Evolutionary conservation across 2,797 vertebrate genomes (phyloP), one percentile per base, ranked within the genome.

Genomic region (Falco biarmicus): DNA sequence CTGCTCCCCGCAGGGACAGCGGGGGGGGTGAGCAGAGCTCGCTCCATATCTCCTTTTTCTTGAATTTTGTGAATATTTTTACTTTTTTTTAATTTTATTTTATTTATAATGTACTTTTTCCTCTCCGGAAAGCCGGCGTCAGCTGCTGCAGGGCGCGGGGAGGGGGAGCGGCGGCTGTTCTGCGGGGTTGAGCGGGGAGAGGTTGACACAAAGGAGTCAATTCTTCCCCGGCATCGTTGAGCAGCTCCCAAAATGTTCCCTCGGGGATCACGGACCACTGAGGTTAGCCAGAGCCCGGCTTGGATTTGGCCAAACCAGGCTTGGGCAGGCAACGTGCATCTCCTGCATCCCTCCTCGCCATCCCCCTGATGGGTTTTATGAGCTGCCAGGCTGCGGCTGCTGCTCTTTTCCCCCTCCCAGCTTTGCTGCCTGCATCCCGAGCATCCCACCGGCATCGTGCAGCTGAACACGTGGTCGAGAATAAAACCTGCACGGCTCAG

Each of bases 111-210:
- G 75, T 41, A 89, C 82, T 94, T 95, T 89, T 48, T 64, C 50
- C 88, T 83, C 85, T 32, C 79, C 6, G 63, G 65, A 83, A 75
- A 75, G 61, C 43, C 18, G 13, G 41, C 9, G 37, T 70, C 84
- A 43, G 94, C 65, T 64, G 87, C 94, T 90, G 94, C 95, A 91
- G 92, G 90, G 92, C 2, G 41, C 32, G 15, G 95, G 94, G 95
- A 66, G 94, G 95, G 69, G 82, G 81, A 87, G 66, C 63, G 2
- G 24, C 18, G 2, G 74, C 87, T 1, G 13, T 57, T 89, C 78
- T 76, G 85, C 39, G 31, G 87, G 90, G 19, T 37, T 56, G 39
- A 63, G 48, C 6, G 3, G 53, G 65, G 71, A 61, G 60, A 37
- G 89, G 37, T 77, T 71, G 74, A 53, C 93, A 96, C 92, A 96